These are phyloP conservation scores for Zaprionus vittiger DNA, from an alignment of 1,140 invertebrate species.

Conservation along the genomic window DNA sequence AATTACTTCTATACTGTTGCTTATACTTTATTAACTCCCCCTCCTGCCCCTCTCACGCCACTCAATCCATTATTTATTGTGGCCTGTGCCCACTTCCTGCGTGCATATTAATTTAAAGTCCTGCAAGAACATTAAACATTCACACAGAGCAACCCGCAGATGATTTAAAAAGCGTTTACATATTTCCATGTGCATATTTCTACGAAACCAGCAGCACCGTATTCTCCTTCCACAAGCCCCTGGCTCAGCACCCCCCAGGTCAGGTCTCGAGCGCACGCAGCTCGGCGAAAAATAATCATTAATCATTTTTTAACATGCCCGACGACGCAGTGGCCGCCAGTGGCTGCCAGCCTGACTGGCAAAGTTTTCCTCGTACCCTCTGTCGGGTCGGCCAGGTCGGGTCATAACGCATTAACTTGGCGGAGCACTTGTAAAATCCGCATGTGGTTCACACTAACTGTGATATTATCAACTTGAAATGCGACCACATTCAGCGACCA, in stretches of 20 bases:
- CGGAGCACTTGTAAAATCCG: conserved; percentile 55
- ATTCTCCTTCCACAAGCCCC: neutral
- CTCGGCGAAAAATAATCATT: conserved; percentile 70
- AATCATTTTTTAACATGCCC: conserved; percentile 75
- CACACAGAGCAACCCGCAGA: conserved; percentile 42
- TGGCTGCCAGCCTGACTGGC: conserved; percentile 13
- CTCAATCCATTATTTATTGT: conserved; percentile 44
- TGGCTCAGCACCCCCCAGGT: neutral
- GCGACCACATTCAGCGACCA: conserved; percentile 40
- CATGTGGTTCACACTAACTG: conserved; percentile 56
- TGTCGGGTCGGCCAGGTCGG: conserved; percentile 19
- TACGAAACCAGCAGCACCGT: neutral
- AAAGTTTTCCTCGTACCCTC: conserved; percentile 48
- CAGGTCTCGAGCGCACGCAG: conserved; percentile 47
- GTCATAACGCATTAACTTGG: conserved; percentile 74
- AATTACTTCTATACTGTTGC: conserved; percentile 1
- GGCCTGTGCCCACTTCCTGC: neutral
- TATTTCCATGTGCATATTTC: conserved; percentile 62
- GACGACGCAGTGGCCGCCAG: conserved; percentile 32
- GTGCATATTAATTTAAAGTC: conserved; percentile 38
- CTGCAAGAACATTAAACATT: conserved; percentile 40
- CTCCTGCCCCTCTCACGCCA: neutral
- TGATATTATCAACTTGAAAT: conserved; percentile 77
- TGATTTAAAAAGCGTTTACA: conserved; percentile 81
- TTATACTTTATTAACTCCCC: neutral